These are phyloP conservation scores for Rhinolophus ferrumequinum DNA, from an alignment of 2,113 vertebrate species.

Conservation along the genomic window DNA sequence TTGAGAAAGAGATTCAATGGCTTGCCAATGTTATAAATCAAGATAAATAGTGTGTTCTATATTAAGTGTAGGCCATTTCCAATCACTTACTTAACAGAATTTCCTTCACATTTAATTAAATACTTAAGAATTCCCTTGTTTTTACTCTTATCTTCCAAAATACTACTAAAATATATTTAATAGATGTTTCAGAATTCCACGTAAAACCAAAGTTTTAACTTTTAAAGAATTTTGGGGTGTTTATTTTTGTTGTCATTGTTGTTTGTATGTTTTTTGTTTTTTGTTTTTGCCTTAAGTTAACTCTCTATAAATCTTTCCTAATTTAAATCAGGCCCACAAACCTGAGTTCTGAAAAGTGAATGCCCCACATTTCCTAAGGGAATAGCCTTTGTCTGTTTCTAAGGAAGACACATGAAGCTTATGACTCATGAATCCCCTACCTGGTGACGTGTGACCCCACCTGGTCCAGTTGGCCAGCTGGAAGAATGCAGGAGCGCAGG, in stretches of 20 bases:
- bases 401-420: neutral
- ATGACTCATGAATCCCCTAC: neutral
- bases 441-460: neutral
- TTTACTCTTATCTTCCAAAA: neutral
- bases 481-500: neutral
- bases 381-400: neutral
- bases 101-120: constrained; percentile 13
- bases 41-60: neutral
- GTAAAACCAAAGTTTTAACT: neutral
- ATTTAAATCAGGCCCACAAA: neutral
- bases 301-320: neutral
- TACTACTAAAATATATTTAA: neutral
- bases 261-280: neutral
- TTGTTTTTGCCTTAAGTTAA: neutral
- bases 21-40: neutral
- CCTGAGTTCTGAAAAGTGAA: neutral
- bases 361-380: neutral
- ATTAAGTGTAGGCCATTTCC: neutral
- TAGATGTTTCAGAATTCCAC: neutral
- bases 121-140: neutral
- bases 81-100: neutral
- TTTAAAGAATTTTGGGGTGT: neutral
- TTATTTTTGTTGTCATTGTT: neutral
- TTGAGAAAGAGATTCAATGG: neutral
- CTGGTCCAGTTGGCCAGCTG: neutral